Evolutionary conservation across 2,797 vertebrate genomes (phyloP), one percentile per base, ranked within the genome.

Genomic region (Myiotriccus ornatus): DNA sequence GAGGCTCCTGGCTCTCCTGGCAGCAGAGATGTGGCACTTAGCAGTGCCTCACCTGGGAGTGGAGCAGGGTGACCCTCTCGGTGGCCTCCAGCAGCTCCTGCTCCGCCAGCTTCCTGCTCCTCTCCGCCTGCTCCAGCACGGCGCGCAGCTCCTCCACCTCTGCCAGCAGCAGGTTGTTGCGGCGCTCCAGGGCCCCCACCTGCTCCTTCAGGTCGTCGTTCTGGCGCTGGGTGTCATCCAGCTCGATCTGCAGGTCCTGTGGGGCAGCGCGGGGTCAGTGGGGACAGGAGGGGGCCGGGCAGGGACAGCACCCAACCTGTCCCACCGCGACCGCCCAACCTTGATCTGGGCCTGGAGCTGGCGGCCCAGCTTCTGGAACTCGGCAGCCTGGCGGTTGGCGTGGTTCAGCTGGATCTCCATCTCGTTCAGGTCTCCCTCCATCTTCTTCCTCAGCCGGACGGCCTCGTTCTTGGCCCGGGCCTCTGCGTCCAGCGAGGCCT

Each of bases 351-450:
- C 95, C 96, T 99, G 99, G 60, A 99, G 98, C 96, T 98, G 98
- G 65, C 98, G 98, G 20, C 97, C 96, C 76, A 98, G 97, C 39
- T 98, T 99, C 98, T 99, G 99, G 39, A 98, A 98, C 95, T 99
- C 99, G 0, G 97, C 84, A 0, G 99, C 98, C 96, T 99, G 98
- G 85, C 98, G 98, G 95, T 98, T 98, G 91, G 99, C 98, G 0
- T 99, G 99, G 96, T 96, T 99, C 77, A 99, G 97, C 97, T 99
- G 99, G 89, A 99, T 98, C 97, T 99, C 99, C 98, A 99, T 99
- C 94, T 99, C 99, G 0, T 99, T 99, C 95, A 99, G 97, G 96
- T 99, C 99, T 0, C 98, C 98, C 75, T 99, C 99, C 99, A 99
- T 99, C 97, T 99, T 99, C 98, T 99, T 99, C 95, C 98, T 98